Base-by-base conservation (phyloP, 1,140 invertebrate genomes). In the Drosophila ananassae region DNA sequence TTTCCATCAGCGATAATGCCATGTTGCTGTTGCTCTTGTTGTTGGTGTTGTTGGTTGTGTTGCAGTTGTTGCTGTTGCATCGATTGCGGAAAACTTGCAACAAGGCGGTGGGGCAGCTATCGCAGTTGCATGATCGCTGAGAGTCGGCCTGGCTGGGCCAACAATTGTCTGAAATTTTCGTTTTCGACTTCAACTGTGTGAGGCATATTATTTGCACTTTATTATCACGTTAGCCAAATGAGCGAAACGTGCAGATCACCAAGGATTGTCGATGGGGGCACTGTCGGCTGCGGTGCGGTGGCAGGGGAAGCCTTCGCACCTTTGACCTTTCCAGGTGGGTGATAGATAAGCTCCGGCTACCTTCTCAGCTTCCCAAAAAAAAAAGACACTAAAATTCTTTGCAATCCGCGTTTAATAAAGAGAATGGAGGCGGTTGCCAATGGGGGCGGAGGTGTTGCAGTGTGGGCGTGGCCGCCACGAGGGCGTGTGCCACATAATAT, bases 121-220 rank as follows among this genome's bases (percentile, higher is more conserved):
- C 81, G 59, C 67, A 54, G 77, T 60, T 47, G 62, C 41, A 46
- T 39, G 79, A 74, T 83, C 75, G 54, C 44, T 34, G 53, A 25
- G 58, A 52, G 37, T 62, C 47, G 61, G 21, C 57, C 25, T 34
- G 34, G 52, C 28, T 58, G 66, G 63, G 47, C 74, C 74, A 66
- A 68, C 79, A 83, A 85, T 85, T 84, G 81, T 77, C 73, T 61
- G 73, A 80, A 68, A 69, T 69, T 73, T 62, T 72, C 73, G 71
- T 74, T 61, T 76, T 78, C 68, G 64, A 51, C 62, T 64, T 67
- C 71, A 58, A 73, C 77, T 77, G 81, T 79, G 82, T 80, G 54
- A 81, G 83, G 68, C 81, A 81, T 91, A 91, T 91, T 91, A 91
- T 91, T 91, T 91, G 90, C 90, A 91, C 90, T 91, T 91, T 91